These are phyloP conservation scores for Drosophila setosimentum DNA, from an alignment of 2,888 invertebrate species.

Conservation along the genomic window DNA sequence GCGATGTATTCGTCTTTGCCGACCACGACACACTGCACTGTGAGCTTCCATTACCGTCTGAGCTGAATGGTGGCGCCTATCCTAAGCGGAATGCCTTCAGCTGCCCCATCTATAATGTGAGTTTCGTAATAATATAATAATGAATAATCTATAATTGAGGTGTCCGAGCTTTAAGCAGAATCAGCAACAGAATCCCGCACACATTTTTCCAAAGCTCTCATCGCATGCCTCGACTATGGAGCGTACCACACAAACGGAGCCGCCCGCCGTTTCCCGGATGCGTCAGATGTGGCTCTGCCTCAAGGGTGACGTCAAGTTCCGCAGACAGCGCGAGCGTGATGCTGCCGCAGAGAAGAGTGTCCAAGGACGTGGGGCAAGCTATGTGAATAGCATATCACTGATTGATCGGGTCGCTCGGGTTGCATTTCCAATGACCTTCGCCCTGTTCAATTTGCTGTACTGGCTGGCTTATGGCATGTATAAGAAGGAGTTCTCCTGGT, in stretches of 20 bases:
- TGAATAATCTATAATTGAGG: background rate
- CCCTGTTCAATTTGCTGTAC: slow-evolving; percentile 94
- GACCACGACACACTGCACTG: slow-evolving; percentile 60
- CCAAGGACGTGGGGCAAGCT: slow-evolving; percentile 85
- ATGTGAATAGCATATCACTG: slow-evolving; percentile 94
- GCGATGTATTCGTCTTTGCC: slow-evolving; percentile 58
- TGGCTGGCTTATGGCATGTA: slow-evolving; percentile 94
- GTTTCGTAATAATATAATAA: slow-evolving; percentile 1
- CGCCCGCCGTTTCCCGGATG: slow-evolving; percentile 90
- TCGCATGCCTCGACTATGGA: slow-evolving; percentile 89
- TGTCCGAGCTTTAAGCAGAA: slow-evolving; percentile 15
- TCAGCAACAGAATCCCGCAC: slow-evolving; percentile 83
- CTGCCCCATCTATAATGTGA: slow-evolving; percentile 89
- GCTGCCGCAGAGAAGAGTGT: slow-evolving; percentile 86
- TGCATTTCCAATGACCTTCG: slow-evolving; percentile 94
- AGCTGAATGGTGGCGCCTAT: slow-evolving; percentile 79
- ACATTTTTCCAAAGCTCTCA: slow-evolving; percentile 81
- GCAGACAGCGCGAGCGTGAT: slow-evolving; percentile 91
- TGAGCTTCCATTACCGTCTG: slow-evolving; percentile 81
- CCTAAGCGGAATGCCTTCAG: slow-evolving; percentile 87
- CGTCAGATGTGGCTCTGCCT: slow-evolving; percentile 93
- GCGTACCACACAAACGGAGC: slow-evolving; percentile 93
- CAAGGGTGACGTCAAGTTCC: slow-evolving; percentile 91
- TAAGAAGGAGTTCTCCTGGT: slow-evolving; percentile 86
- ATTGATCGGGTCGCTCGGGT: slow-evolving; percentile 93